Conservation (phyloP, 2,888 invertebrate genomes). For the Spisula subtruncata region DNA sequence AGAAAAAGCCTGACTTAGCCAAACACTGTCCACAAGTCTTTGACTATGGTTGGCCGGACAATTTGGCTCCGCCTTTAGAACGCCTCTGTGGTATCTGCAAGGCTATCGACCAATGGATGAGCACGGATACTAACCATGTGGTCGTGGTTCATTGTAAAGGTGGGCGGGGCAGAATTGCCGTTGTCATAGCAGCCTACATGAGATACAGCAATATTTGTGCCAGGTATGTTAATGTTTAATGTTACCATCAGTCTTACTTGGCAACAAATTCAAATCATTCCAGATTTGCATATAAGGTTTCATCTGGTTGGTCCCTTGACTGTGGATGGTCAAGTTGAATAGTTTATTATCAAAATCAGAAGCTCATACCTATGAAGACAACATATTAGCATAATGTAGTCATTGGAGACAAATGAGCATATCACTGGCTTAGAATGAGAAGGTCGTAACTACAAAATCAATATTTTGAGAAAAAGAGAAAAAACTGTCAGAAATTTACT, state of each 20-base stretch:
- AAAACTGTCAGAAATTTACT: too few relatives aligned
- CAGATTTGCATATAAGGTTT: too few relatives aligned
- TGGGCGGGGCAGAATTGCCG: slow-evolving; percentile 94
- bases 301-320: too few relatives aligned
- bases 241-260: background rate
- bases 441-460: too few relatives aligned
- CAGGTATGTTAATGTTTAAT: slow-evolving; percentile 80
- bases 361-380: too few relatives aligned
- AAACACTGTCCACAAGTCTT: slow-evolving; percentile 91
- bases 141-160: slow-evolving; percentile 96
- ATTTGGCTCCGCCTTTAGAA: slow-evolving; percentile 95
- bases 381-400: too few relatives aligned
- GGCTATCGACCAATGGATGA: slow-evolving; percentile 97
- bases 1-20: slow-evolving; percentile 90
- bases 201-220: slow-evolving; percentile 98
- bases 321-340: too few relatives aligned
- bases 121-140: slow-evolving; percentile 94
- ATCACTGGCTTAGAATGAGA: too few relatives aligned
- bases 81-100: slow-evolving; percentile 96
- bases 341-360: too few relatives aligned
- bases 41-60: slow-evolving; percentile 95
- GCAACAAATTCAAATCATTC: too few relatives aligned
- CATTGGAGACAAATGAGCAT: too few relatives aligned
- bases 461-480: too few relatives aligned
- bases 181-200: slow-evolving; percentile 96